These are phyloP conservation scores for Drosophila grimshawi DNA, from an alignment of 1,140 invertebrate genomes.

Conservation along the genomic window DNA sequence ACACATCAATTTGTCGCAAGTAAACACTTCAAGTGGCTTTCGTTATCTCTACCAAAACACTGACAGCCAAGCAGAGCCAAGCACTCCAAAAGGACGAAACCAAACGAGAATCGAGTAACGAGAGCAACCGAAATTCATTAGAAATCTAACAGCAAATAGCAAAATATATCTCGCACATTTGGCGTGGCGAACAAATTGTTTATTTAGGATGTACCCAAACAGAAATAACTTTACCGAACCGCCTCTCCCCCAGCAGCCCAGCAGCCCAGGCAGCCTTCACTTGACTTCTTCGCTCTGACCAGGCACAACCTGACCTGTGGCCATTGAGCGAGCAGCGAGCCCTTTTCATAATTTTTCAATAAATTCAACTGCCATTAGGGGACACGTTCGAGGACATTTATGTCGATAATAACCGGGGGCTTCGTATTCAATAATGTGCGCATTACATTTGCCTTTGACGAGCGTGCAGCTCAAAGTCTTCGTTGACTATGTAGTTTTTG, in stretches of 20 bases:
- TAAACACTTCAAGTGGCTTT: conserved; percentile 79
- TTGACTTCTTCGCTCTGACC: no score
- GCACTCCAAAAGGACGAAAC: background rate
- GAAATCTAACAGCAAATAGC: conserved; percentile 76
- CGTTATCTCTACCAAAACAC: conserved; percentile 74
- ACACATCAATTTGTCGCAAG: conserved; percentile 81
- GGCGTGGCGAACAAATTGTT: conserved; percentile 61
- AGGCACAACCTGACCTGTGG: conserved; percentile 18
- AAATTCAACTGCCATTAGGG: conserved; percentile 60
- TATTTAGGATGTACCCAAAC: conserved; percentile 56
- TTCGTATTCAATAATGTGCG: conserved; percentile 71
- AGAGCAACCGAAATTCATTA: conserved; percentile 64
- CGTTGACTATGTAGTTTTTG: conserved; percentile 30
- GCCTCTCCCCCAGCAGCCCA: no score
- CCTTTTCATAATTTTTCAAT: conserved; percentile 75
- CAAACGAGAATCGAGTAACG: background rate
- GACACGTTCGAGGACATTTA: conserved; percentile 39
- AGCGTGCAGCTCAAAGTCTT: conserved; percentile 37
- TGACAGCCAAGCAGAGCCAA: conserved; percentile 41
- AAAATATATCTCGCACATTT: conserved; percentile 61
- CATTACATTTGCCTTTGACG: conserved; percentile 55
- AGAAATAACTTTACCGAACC: conserved; percentile 56
- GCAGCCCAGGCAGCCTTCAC: no score
- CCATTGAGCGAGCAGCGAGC: conserved; percentile 13
- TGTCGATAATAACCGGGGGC: conserved; percentile 55